Conservation (phyloP, 2,113 vertebrate genomes). For the Lichenostomus cassidix region DNA sequence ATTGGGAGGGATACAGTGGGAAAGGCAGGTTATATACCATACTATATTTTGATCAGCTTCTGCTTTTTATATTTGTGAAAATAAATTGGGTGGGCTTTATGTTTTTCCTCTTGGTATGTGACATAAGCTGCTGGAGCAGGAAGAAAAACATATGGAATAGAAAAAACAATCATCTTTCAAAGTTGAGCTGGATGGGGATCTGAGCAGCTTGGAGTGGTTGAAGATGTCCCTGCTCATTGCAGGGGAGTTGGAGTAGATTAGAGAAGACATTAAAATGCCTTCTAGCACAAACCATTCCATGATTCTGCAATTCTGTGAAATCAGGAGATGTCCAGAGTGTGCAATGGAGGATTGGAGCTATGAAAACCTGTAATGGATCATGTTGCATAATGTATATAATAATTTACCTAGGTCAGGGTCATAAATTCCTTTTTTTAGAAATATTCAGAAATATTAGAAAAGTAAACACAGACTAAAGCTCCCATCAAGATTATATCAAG, state of each 20-base stretch:
- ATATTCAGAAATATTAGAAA: conserved; percentile 47
- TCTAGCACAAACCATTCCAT: background rate
- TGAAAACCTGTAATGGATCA: background rate
- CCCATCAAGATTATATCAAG: conserved; percentile 7
- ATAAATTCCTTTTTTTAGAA: conserved; percentile 38
- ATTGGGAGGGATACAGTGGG: background rate
- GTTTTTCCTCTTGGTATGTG: background rate
- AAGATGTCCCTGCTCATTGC: background rate
- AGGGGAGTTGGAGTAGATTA: background rate
- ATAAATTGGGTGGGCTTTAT: background rate
- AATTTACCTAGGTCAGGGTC: background rate
- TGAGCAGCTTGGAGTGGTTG: background rate
- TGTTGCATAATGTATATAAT: background rate
- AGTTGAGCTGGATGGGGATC: background rate
- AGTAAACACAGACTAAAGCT: background rate
- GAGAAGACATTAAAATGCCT: background rate
- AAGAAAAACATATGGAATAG: background rate
- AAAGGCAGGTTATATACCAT: background rate
- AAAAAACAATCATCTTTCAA: background rate
- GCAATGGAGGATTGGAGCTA: background rate
- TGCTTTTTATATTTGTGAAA: background rate
- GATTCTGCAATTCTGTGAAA: background rate
- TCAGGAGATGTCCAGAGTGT: background rate
- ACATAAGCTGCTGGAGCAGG: background rate
- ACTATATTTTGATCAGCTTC: background rate